Percentiles rank a stretch among this genome's conserved stretches.
Evolutionary conservation across 2,888 invertebrate genomes (phyloP).

Genomic region (Harmothoe impar): DNA sequence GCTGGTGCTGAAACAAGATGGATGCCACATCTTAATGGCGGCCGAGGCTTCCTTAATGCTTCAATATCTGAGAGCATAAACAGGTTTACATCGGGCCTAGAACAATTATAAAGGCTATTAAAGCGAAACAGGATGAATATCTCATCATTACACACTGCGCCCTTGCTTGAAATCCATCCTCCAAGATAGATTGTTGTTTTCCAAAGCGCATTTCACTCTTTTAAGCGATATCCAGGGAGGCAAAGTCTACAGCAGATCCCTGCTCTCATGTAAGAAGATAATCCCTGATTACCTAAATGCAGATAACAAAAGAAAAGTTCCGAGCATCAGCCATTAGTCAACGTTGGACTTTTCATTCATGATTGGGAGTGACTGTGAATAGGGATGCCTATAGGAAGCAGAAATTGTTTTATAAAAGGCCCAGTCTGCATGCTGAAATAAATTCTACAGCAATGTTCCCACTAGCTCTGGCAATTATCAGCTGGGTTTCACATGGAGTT

Average conservation of each 20-base stretch:
- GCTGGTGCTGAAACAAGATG: constrained; percentile 4
- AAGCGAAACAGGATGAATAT: constrained; percentile 49
- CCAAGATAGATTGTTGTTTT: constrained; percentile 50
- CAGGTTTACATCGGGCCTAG: constrained; percentile 55
- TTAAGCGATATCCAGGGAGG: constrained; percentile 36
- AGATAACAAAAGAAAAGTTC: background rate
- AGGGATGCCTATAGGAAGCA: background rate
- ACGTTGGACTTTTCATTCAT: background rate
- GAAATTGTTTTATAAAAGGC: background rate
- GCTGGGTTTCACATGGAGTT: too few species aligned
- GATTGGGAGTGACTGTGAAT: background rate
- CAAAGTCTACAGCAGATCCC: background rate
- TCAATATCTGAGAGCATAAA: constrained; percentile 37
- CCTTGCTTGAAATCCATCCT: background rate
- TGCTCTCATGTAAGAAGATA: constrained; percentile 37
- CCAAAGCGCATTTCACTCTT: constrained; percentile 36
- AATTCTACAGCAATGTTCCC: too few species aligned
- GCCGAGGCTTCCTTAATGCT: constrained; percentile 39
- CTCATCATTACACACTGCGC: constrained; percentile 36
- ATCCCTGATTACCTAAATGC: background rate
- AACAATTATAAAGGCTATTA: constrained; percentile 60
- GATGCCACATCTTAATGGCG: constrained; percentile 36
- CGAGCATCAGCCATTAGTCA: background rate
- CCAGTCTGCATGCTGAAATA: too few species aligned
- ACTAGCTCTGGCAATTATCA: too few species aligned